Evolutionary conservation across 2,797 vertebrate species (phyloP).

Genomic region (Arnoldichthys spilopterus): DNA sequence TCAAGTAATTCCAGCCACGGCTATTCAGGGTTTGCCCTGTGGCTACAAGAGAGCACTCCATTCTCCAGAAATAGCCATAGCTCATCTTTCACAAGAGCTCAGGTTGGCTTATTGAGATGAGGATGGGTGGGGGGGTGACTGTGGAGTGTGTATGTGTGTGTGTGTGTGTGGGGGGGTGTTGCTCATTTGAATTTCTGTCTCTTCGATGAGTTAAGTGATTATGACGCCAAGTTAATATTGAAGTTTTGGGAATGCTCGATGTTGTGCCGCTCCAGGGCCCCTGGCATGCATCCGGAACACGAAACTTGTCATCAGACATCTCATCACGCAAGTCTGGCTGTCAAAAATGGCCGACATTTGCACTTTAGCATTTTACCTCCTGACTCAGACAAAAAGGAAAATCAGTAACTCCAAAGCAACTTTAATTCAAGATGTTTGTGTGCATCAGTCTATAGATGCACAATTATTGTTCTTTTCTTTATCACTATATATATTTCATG

Average conservation of each 20-base stretch:
- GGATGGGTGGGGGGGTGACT: constrained; percentile 16
- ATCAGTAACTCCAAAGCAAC: constrained; percentile 36
- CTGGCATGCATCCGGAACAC: constrained; percentile 64
- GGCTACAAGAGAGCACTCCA: constrained; percentile 78
- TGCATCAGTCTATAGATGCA: background rate
- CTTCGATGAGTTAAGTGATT: constrained; percentile 72
- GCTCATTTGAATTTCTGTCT: constrained; percentile 81
- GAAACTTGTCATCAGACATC: constrained; percentile 75
- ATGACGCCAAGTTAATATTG: constrained; percentile 77
- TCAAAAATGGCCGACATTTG: constrained; percentile 59
- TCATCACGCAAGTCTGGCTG: constrained; percentile 67
- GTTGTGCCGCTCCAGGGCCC: constrained; percentile 63
- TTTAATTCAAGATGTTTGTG: constrained; percentile 8
- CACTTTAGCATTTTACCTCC: constrained; percentile 63
- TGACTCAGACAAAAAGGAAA: constrained; percentile 36
- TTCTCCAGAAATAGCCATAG: constrained; percentile 85
- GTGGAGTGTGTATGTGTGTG: background rate
- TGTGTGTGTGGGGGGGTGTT: constrained; percentile 26
- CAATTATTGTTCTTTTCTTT: background rate
- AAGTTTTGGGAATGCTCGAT: constrained; percentile 71
- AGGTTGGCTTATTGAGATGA: constrained; percentile 77
- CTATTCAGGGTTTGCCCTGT: constrained; percentile 86
- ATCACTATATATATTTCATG: too few relatives aligned
- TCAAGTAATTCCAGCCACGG: constrained; percentile 80
- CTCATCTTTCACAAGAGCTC: constrained; percentile 85